Base-by-base conservation (phyloP, 2,888 invertebrate species). In the Atethmia centrago region DNA sequence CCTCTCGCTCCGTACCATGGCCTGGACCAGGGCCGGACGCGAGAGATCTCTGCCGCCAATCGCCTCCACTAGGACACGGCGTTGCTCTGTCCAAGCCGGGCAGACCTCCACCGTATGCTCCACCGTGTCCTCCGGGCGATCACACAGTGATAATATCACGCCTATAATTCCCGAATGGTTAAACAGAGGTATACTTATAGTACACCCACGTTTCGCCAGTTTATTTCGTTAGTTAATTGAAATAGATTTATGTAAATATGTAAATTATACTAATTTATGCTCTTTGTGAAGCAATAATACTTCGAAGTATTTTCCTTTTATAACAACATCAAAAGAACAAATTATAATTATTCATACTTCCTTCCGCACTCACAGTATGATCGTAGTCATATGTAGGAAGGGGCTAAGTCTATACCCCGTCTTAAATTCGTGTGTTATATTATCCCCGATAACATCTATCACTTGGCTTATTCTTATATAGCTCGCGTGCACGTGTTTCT, bases 261-360 rank as follows among this genome's bases (percentile, higher is more conserved):
- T 70, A 56, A 77, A 56, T 70, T 49, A 42, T 49, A 42, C 14
- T 2, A 69, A 76, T 77, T 47, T 49, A 62, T 55, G 55, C 49
- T 70, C 4, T 56, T 76, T 77, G 68, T 76, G 28, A n/a, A 68
- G 66, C 49, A 65, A 51, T 36, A 51, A 1, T 8, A n/a, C n/a
- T 53, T 36, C 10, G n/a, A 31, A 51, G 36, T 63, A 25, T 78
- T 58, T 66, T 62, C 45, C 19, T 63, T 56, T 45, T 53, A 5
- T 1, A 58, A 51, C 45, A 76, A 78, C 58, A 58, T 63, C 51
- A 78, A 63, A 76, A 63, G 45, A 71, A 63, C 21, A 25, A 62
- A 45, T 56, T 62, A 14, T 58, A 47, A 68, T 21, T 53, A 74
- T 62, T 56, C 65, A 25, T 49, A 65, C 3, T 65, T 76, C 55